Conservation (phyloP, 2,797 vertebrate species). For the Hydrolagus colliei region DNA sequence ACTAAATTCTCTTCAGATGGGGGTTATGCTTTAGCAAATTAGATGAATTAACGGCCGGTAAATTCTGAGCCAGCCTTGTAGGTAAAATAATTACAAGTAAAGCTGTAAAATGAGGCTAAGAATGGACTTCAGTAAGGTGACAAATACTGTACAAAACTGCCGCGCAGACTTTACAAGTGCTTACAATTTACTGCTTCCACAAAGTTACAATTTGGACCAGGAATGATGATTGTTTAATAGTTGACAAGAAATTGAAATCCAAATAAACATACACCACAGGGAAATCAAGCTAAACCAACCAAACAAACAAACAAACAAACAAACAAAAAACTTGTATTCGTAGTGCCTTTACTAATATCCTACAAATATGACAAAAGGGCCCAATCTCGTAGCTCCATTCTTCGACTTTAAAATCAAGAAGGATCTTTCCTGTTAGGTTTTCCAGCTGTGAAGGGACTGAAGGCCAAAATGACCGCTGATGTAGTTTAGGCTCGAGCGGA, state of each 20-base stretch:
- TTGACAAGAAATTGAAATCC: background rate
- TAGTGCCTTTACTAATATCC: background rate
- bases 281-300: background rate
- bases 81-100: background rate
- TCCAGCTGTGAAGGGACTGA: background rate
- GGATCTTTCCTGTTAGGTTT: background rate
- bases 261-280: background rate
- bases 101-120: background rate
- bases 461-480: background rate
- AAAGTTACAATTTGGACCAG: background rate
- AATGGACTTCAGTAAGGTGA: background rate
- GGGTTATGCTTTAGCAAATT: no score
- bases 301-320: no score
- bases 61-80: no score
- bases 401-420: background rate
- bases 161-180: background rate
- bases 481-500: no score
- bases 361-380: no score
- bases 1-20: no score
- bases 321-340: no score
- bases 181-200: background rate
- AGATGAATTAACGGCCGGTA: no score
- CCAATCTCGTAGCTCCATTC: background rate
- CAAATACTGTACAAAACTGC: background rate
- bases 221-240: no score